phyloP scores from a whole-genome alignment of 2,113 vertebrate species.

The Piprites chloris region DNA sequence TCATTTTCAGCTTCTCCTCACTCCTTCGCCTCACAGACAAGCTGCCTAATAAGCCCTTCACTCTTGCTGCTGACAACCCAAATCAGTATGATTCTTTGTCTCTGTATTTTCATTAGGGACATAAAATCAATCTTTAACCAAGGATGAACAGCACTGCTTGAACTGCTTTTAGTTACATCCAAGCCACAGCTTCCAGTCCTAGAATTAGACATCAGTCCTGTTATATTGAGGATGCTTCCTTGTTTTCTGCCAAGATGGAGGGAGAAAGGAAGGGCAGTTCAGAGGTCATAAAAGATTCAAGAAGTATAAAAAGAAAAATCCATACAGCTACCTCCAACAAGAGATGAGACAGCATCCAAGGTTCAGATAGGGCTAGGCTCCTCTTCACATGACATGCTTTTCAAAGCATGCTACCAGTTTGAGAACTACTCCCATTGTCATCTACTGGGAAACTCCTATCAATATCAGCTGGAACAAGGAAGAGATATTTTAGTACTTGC shows the following conservation, averaged over 20 bases:
- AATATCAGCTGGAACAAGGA: background rate
- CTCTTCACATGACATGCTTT: background rate
- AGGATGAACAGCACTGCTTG: background rate
- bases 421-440: background rate
- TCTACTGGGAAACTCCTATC: background rate
- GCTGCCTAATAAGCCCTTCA: background rate
- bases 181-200: background rate
- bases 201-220: background rate
- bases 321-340: background rate
- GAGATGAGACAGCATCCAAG: background rate
- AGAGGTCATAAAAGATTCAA: background rate
- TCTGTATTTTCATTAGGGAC: background rate
- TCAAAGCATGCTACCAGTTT: background rate
- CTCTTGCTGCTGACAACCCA: background rate
- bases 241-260: background rate
- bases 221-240: background rate
- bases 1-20: background rate
- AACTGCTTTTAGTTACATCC: background rate
- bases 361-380: background rate
- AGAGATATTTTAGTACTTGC: background rate
- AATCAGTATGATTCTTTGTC: background rate
- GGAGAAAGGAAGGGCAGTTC: background rate
- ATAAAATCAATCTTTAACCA: conserved; percentile 32
- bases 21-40: background rate
- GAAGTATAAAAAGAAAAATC: background rate